Evolutionary conservation across 92 coral and sea anemone species (phyloP).

Genomic region (Metridium senile): DNA sequence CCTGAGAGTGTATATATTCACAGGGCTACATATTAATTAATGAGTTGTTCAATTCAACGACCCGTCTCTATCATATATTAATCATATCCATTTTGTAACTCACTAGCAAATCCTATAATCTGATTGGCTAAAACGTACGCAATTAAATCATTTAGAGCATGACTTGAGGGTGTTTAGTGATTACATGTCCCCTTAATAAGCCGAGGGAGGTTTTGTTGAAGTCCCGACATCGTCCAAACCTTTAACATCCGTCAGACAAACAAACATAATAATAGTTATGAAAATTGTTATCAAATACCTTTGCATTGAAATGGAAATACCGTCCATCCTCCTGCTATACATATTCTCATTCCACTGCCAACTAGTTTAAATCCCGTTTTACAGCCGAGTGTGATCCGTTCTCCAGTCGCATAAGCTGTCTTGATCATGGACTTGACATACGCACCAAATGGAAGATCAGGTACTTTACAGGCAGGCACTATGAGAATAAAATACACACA

Average conservation of each 20-base stretch:
- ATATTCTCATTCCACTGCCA: conserved; percentile 52
- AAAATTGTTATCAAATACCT: conserved; percentile 31
- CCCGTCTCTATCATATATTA: no score
- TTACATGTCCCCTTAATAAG: no score
- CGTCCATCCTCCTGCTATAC: conserved; percentile 81
- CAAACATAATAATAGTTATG: not conserved
- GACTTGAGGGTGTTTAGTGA: no score
- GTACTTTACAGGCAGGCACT: conserved; percentile 55
- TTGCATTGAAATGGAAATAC: conserved; percentile 72
- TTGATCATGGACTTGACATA: conserved; percentile 48
- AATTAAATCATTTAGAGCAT: no score
- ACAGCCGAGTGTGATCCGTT: conserved; percentile 61
- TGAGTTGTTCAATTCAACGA: no score
- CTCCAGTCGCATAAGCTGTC: conserved; percentile 62
- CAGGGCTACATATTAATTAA: no score
- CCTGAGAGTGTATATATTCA: no score
- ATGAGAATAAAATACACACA: not conserved
- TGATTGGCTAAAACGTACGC: no score
- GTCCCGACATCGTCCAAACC: not conserved
- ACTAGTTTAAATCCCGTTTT: conserved; percentile 57
- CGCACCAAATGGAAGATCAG: conserved; percentile 64
- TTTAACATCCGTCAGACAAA: not conserved
- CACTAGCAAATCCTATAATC: no score
- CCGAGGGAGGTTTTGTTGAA: no score
- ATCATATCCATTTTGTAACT: no score